Evolutionary conservation across 2,797 vertebrate genomes (phyloP).

Genomic region (Hypotaenidia okinawae): DNA sequence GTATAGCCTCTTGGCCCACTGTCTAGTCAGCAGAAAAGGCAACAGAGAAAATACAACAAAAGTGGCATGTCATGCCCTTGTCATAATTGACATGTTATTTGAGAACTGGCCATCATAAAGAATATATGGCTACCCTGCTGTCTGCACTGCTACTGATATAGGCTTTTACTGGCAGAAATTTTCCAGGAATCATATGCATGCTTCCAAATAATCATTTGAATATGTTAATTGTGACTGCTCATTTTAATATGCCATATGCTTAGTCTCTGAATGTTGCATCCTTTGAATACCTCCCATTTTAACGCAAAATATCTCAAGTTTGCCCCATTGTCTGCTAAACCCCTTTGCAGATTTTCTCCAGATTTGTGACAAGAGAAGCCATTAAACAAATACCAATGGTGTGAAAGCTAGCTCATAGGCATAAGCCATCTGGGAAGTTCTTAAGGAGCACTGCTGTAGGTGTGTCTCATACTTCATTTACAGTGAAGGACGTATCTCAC

Average conservation of each 20-base stretch:
- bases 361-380: background rate
- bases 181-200: background rate
- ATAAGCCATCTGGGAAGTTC: background rate
- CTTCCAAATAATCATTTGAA: background rate
- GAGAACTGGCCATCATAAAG: accelerated
- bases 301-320: background rate
- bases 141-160: background rate
- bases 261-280: background rate
- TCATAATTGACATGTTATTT: background rate
- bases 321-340: background rate
- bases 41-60: background rate
- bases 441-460: background rate
- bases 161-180: background rate
- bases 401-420: background rate
- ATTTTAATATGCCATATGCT: background rate
- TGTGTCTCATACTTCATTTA: background rate
- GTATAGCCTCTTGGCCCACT: background rate
- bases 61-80: background rate
- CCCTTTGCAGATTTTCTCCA: background rate
- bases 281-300: background rate
- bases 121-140: background rate
- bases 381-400: background rate
- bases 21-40: background rate
- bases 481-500: background rate
- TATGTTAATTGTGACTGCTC: background rate